These are phyloP conservation scores for Uromys caudimaculatus DNA, from an alignment of 2,797 vertebrate genomes.

Conservation along the genomic window DNA sequence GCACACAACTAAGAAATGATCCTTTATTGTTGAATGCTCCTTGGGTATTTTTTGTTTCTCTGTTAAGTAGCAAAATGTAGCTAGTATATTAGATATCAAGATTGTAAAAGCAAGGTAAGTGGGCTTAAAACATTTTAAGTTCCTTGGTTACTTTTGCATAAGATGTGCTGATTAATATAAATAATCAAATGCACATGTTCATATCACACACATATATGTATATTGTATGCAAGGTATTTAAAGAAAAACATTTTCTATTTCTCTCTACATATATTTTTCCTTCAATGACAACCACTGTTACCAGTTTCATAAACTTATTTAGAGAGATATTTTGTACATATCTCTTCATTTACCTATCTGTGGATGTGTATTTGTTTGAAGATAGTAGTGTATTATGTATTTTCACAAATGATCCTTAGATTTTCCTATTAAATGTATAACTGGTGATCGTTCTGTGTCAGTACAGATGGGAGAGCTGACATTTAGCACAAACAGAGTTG, in stretches of 20 bases:
- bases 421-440: constrained; percentile 32
- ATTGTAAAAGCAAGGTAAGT: not conserved
- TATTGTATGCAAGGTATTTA: not conserved
- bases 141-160: not conserved
- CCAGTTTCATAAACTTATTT: not conserved
- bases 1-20: not conserved
- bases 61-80: not conserved
- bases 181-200: not conserved
- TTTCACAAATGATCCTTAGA: not conserved
- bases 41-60: not conserved
- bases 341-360: not conserved
- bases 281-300: not conserved
- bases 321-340: constrained; percentile 11
- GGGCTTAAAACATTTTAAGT: not conserved
- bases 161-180: not conserved
- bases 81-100: not conserved
- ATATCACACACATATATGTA: not conserved
- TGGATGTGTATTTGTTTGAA: not conserved
- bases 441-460: not conserved
- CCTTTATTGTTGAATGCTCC: not conserved
- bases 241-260: constrained; percentile 11
- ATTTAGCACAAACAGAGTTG: not conserved
- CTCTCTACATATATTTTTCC: not conserved
- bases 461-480: not conserved
- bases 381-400: not conserved